phyloP scores from a whole-genome alignment of 2,113 vertebrate species.

The Turnix velox region DNA sequence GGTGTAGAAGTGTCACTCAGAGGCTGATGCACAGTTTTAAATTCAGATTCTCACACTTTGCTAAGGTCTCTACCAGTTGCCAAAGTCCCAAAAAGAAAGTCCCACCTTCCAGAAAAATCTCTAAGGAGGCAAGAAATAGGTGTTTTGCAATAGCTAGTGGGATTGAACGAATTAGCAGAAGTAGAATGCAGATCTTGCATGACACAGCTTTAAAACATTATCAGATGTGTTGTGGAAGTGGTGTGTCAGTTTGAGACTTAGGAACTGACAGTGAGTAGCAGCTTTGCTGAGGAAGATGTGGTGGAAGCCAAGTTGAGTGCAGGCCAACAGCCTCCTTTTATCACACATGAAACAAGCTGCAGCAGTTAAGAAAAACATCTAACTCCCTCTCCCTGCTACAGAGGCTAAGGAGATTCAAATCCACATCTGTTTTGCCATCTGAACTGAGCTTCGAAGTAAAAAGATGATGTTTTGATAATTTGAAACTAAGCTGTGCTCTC shows the following conservation, averaged over 20 bases:
- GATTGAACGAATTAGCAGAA: background rate
- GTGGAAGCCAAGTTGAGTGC: background rate
- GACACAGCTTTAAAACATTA: background rate
- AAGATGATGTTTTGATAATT: background rate
- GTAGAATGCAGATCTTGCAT: background rate
- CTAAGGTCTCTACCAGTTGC: background rate
- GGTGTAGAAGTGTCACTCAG: background rate
- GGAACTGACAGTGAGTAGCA: background rate
- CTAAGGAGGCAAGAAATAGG: background rate
- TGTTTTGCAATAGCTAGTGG: background rate
- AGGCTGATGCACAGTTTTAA: background rate
- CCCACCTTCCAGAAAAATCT: background rate
- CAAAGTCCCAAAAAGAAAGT: background rate
- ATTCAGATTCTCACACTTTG: background rate
- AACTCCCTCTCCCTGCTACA: background rate
- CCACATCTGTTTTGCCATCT: background rate
- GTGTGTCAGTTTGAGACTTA: background rate
- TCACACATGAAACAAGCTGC: background rate
- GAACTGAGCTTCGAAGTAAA: background rate
- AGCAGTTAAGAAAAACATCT: background rate
- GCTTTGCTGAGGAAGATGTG: background rate
- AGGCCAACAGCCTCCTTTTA: background rate
- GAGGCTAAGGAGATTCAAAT: background rate
- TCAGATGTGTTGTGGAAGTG: background rate
- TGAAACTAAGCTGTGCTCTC: background rate